Evolutionary conservation across 35 echinoderm and acorn worm species (phyloP).

Genomic region (Heliocidaris erythrogramma): DNA sequence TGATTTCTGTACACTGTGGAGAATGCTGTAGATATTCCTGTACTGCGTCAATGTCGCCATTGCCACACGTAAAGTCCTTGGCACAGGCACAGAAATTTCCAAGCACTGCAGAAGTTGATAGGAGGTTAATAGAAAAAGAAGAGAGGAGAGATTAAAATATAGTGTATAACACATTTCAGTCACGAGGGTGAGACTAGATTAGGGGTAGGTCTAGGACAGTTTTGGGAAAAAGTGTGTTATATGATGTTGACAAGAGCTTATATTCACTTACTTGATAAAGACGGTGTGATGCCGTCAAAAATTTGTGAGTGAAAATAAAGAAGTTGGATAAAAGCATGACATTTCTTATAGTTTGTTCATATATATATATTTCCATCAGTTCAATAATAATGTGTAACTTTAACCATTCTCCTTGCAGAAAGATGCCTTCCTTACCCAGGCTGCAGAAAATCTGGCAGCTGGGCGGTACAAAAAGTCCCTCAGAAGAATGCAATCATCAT

Average conservation of each 20-base stretch:
- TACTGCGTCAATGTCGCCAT: neutral
- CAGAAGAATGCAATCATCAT: neutral
- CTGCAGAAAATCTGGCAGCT: neutral
- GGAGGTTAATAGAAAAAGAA: neutral
- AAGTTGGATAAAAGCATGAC: too few relatives aligned
- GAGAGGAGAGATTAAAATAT: neutral
- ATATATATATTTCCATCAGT: too few relatives aligned
- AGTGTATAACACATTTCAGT: neutral
- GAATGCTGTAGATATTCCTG: slow-evolving; percentile 45
- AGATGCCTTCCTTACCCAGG: neutral
- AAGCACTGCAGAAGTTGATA: neutral
- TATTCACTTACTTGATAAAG: too few relatives aligned
- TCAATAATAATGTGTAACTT: too few relatives aligned
- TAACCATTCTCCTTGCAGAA: too few relatives aligned
- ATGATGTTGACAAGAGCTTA: too few relatives aligned
- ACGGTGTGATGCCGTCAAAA: too few relatives aligned
- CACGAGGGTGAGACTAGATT: neutral
- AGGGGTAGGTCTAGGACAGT: neutral
- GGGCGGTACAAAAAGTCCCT: neutral
- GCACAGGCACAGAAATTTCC: slow-evolving; percentile 25
- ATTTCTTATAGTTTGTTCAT: too few relatives aligned
- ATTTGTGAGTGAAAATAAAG: too few relatives aligned
- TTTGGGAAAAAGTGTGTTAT: neutral
- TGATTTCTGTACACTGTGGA: slow-evolving; percentile 49
- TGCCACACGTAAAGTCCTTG: neutral